Base-by-base conservation (phyloP, 2,888 invertebrate species). In the Dione juno region DNA sequence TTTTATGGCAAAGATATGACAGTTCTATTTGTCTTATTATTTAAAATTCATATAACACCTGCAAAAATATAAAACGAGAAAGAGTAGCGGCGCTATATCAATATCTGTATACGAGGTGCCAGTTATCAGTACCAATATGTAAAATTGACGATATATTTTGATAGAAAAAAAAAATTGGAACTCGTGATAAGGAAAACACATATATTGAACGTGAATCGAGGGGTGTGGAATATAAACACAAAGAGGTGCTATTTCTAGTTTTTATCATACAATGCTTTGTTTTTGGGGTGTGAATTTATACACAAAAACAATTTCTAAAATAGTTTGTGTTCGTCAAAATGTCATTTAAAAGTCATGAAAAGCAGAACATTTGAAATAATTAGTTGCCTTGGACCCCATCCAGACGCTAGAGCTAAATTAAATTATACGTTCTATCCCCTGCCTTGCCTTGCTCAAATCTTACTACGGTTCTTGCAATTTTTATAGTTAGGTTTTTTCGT, bases 111-210 rank as follows among this genome's bases (percentile, higher is more conserved):
- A 43, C 35, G 43, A 59, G 6, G n/a, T 14, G 14, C 5, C 19
- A 28, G 41, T 43, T 59, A 43, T 43, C 21, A 59, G 14, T 21
- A 59, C 41, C 43, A 59, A 59, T 59, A 21, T 41, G 21, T 41
- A 28, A 5, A 41, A 21, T 21, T 28, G 41, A 43, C 41, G 5
- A 41, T 59, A 59, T 28, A 41, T 59, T 59, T 41, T 54, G 41
- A 59, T 59, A 19, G 41, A 59, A 59, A 59, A 58, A 43, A 59
- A 58, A 43, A 59, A 21, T 59, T 14, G 57, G 37, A 16, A 16
- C 37, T n/a, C 6, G 5, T 21, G 59, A 59, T 59, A 43, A 43
- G 61, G 8, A 59, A 59, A 16, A 58, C 16, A 21, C 14, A n/a
- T 13, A 59, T 59, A 59, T 54, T 0, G 14, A 43, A 59, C 43